Evolutionary conservation across 2,888 invertebrate genomes (phyloP).

Genomic region (Pseudolycoriella hygida): DNA sequence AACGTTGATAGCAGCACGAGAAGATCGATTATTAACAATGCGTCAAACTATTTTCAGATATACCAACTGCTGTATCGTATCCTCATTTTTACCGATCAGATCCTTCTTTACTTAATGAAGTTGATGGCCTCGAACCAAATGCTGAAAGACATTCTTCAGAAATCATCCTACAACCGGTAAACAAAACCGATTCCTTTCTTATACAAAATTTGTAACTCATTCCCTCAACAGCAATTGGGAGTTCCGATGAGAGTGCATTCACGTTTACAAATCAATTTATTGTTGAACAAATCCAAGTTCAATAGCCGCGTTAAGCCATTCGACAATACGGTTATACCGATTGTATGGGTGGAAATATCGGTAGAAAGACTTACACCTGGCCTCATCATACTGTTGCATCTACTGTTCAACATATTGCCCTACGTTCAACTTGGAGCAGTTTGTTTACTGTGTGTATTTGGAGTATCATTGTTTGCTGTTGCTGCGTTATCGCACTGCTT

Average conservation of each 20-base stretch:
- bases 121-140: slow-evolving; percentile 46
- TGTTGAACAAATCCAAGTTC: slow-evolving; percentile 41
- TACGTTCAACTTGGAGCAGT: slow-evolving; percentile 31
- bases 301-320: slow-evolving; percentile 41
- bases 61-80: slow-evolving; percentile 56
- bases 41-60: slow-evolving; percentile 36
- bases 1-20: too few species aligned
- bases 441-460: slow-evolving; percentile 30
- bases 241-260: slow-evolving; percentile 43
- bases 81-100: slow-evolving; percentile 54
- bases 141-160: slow-evolving; percentile 31
- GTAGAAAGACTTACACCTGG: slow-evolving; percentile 28
- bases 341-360: slow-evolving; percentile 51
- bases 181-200: slow-evolving; percentile 14
- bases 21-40: too few species aligned
- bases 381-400: slow-evolving; percentile 28
- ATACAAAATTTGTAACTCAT: background rate
- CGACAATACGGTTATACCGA: slow-evolving; percentile 44
- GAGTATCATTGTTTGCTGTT: slow-evolving; percentile 28
- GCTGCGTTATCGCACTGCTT: slow-evolving; percentile 20
- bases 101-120: slow-evolving; percentile 33
- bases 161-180: slow-evolving; percentile 56
- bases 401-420: slow-evolving; percentile 34
- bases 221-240: slow-evolving; percentile 45
- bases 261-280: slow-evolving; percentile 54